Evolutionary conservation across 2,888 invertebrate species (phyloP).

Genomic region (Resseliella maxima): DNA sequence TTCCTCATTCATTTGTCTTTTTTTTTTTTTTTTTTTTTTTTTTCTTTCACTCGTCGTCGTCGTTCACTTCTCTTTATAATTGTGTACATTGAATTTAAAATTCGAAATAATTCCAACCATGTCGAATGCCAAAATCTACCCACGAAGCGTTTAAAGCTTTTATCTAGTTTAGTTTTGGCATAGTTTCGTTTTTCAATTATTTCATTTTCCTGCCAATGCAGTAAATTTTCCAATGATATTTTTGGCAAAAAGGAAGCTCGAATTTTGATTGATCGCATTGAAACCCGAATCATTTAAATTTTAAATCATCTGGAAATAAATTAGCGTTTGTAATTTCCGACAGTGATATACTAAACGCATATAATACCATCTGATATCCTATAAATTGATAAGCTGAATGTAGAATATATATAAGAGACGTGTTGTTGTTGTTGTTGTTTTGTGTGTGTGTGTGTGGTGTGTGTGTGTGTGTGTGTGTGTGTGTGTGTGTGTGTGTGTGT

Average conservation of each 20-base stretch:
- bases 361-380: not conserved
- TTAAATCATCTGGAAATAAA: conserved; percentile 28
- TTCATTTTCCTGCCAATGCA: not conserved
- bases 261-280: conserved; percentile 12
- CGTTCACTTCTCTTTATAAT: too few species aligned
- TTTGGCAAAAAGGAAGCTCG: not conserved
- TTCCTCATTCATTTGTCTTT: too few species aligned
- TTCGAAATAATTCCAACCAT: not conserved
- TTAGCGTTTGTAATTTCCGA: conserved; percentile 32
- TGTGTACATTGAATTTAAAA: not conserved
- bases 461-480: too few species aligned
- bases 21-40: too few species aligned
- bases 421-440: too few species aligned
- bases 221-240: too few species aligned
- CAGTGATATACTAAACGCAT: not conserved
- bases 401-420: not conserved
- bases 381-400: too few species aligned
- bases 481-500: too few species aligned
- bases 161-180: conserved; percentile 29
- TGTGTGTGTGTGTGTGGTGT: too few species aligned
- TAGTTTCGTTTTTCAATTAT: not conserved
- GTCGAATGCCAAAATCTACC: conserved; percentile 38
- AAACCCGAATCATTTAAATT: conserved; percentile 1
- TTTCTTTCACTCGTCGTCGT: too few species aligned
- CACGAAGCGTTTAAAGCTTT: not conserved